These are phyloP conservation scores for Onychomys arenicola DNA, from an alignment of 2,797 vertebrate species.

Conservation along the genomic window DNA sequence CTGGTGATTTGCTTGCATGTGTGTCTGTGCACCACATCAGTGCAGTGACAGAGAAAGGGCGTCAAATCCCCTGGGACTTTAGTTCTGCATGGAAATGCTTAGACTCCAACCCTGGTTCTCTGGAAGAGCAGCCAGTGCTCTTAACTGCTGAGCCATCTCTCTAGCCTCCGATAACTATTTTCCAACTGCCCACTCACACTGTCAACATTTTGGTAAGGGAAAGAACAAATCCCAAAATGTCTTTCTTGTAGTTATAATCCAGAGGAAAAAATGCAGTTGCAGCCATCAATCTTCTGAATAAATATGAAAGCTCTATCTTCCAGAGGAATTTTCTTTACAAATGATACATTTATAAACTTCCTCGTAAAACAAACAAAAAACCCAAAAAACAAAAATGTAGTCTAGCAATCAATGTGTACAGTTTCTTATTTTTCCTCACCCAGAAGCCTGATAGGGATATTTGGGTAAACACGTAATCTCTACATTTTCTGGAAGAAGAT, in stretches of 20 bases:
- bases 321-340: constrained; percentile 61
- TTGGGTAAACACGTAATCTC: constrained; percentile 60
- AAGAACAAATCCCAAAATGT: constrained; percentile 14
- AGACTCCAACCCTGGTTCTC: not conserved
- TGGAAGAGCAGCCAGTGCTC: not conserved
- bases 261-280: constrained; percentile 3
- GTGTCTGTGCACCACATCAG: not conserved
- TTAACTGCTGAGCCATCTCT: not conserved
- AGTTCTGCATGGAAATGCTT: not conserved
- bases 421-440: constrained; percentile 63
- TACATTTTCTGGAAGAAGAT: constrained; percentile 59
- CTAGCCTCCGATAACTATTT: not conserved
- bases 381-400: not conserved
- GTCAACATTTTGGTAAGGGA: not conserved
- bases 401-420: constrained; percentile 17
- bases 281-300: constrained; percentile 58
- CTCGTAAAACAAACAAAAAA: not conserved
- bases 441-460: not conserved
- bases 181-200: not conserved
- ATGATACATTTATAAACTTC: constrained; percentile 64
- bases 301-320: constrained; percentile 59
- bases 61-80: not conserved
- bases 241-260: constrained; percentile 9
- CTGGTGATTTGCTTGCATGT: not conserved
- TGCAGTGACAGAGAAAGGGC: not conserved